Percentiles rank a stretch among this genome's conserved stretches.
Evolutionary conservation across 2,113 vertebrate genomes (phyloP).

Genomic region (Nothoprocta perdicaria): DNA sequence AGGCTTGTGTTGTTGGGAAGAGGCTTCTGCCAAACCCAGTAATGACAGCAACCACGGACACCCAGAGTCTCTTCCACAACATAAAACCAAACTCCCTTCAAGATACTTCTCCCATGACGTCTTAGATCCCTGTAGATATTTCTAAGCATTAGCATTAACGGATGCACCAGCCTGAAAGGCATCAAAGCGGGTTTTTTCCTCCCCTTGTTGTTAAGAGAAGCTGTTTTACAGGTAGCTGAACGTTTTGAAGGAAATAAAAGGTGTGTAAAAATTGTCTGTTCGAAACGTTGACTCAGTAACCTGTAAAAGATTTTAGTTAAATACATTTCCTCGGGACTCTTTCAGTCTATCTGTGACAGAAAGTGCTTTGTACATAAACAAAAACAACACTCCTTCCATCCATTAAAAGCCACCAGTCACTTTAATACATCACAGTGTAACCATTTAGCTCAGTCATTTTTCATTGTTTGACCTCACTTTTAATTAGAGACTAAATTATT

Average conservation of each 20-base stretch:
- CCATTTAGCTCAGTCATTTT: slow-evolving; percentile 79
- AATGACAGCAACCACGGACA: not conserved
- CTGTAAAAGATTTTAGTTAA: slow-evolving; percentile 68
- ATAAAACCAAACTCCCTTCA: not conserved
- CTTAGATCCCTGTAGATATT: slow-evolving; percentile 31
- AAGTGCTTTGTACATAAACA: slow-evolving; percentile 37
- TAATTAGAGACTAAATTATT: slow-evolving; percentile 91
- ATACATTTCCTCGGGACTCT: slow-evolving; percentile 57
- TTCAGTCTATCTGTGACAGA: slow-evolving; percentile 20
- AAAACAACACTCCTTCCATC: slow-evolving; percentile 51
- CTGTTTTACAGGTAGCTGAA: slow-evolving; percentile 40
- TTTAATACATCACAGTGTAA: slow-evolving; percentile 71
- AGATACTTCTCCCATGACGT: not conserved
- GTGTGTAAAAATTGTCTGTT: slow-evolving; percentile 46
- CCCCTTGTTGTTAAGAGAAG: not conserved
- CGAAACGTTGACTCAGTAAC: slow-evolving; percentile 56
- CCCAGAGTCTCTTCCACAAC: not conserved
- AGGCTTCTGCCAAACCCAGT: not conserved
- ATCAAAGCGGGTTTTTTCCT: not conserved
- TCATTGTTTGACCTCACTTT: slow-evolving; percentile 89
- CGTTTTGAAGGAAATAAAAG: slow-evolving; percentile 47
- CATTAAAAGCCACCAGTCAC: slow-evolving; percentile 69
- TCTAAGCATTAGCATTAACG: slow-evolving; percentile 23
- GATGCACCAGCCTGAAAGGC: slow-evolving; percentile 21
- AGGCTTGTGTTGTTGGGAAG: not conserved